Evolutionary conservation across 2,113 vertebrate genomes (phyloP).

Genomic region (Cercopithecus mona): DNA sequence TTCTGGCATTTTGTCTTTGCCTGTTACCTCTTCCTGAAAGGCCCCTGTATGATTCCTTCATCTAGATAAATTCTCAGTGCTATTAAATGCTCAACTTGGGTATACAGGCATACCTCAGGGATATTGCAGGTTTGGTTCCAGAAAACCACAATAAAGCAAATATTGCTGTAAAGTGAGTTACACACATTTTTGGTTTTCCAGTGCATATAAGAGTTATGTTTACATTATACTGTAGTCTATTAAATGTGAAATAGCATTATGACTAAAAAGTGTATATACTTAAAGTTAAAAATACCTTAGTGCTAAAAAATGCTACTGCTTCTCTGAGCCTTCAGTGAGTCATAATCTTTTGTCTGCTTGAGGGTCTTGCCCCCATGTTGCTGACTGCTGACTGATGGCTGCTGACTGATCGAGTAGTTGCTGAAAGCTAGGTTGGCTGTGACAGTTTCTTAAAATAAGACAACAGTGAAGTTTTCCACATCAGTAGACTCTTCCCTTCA

Average conservation of each 20-base stretch:
- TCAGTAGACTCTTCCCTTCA: not conserved
- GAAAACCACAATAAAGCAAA: not conserved
- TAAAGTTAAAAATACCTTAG: not conserved
- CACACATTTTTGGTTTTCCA: not conserved
- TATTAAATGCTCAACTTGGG: not conserved
- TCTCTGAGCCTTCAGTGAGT: not conserved
- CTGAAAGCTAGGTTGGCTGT: not conserved
- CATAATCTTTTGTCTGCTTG: not conserved
- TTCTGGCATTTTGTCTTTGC: not conserved
- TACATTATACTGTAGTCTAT: not conserved
- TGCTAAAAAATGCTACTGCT: not conserved
- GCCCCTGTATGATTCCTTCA: not conserved
- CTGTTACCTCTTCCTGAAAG: constrained; percentile 30
- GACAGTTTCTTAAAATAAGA: not conserved
- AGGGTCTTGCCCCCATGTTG: not conserved
- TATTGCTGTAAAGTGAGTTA: not conserved
- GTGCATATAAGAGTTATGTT: not conserved
- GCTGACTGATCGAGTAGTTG: not conserved
- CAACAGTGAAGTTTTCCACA: not conserved
- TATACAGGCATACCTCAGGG: not conserved
- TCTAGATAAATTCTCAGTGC: not conserved
- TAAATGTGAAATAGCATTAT: not conserved
- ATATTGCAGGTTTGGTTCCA: not conserved
- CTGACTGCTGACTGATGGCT: not conserved
- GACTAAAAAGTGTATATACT: not conserved